Conservation (phyloP, 2,113 vertebrate genomes). For the Oxyruncus cristatus region DNA sequence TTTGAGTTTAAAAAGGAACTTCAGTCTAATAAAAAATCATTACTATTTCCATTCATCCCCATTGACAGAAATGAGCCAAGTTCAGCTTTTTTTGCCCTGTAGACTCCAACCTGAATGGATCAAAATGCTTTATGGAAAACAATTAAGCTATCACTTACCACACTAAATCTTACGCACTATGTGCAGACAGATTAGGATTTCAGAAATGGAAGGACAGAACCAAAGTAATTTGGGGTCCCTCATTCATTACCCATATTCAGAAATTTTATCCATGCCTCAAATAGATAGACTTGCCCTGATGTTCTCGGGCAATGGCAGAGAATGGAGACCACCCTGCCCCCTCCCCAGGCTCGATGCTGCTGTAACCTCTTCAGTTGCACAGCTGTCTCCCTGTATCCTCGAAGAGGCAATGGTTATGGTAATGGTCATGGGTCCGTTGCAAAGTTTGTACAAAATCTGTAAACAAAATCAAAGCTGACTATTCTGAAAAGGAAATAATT, state of each 20-base stretch:
- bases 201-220: not conserved
- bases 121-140: not conserved
- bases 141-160: not conserved
- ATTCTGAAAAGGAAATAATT: slow-evolving; percentile 13
- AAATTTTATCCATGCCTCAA: not conserved
- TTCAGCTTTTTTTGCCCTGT: not conserved
- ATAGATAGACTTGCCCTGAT: not conserved
- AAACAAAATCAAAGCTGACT: not conserved
- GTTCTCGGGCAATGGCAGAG: not conserved
- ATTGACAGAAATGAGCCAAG: not conserved
- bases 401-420: not conserved
- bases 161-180: not conserved
- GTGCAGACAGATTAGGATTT: not conserved
- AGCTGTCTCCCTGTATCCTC: not conserved
- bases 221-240: not conserved
- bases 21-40: not conserved
- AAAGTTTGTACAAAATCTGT: not conserved
- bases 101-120: not conserved
- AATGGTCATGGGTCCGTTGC: not conserved
- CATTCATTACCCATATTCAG: not conserved
- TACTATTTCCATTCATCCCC: not conserved
- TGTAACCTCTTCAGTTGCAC: not conserved
- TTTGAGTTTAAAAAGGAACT: not conserved
- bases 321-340: not conserved
- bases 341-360: accelerated